Conservation (phyloP, 1,140 invertebrate species). For the Orius laevigatus region DNA sequence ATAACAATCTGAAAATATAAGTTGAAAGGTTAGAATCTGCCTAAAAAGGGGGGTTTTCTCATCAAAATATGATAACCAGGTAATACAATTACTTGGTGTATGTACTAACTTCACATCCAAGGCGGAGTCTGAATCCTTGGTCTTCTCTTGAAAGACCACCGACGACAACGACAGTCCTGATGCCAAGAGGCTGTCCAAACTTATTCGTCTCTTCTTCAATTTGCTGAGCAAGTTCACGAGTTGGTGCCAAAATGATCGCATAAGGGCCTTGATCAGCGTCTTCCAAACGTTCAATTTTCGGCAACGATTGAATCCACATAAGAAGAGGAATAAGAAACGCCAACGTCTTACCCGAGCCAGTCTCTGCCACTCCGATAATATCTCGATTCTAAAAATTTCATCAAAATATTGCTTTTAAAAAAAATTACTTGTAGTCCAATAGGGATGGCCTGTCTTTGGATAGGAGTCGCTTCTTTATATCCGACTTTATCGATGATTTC, state of each 20-base stretch:
- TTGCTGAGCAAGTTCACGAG: conserved; percentile 96
- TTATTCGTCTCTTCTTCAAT: conserved; percentile 99
- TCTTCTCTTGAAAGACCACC: conserved; percentile 96
- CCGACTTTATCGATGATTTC: conserved; percentile 93
- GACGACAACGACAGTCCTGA: conserved; percentile 94
- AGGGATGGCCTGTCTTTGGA: conserved; percentile 97
- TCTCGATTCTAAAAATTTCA: conserved; percentile 67
- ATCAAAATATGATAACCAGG: too few relatives aligned
- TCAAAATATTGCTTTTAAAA: conserved; percentile 8
- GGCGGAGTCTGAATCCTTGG: conserved; percentile 88
- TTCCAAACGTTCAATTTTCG: conserved; percentile 84
- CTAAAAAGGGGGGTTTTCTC: too few relatives aligned
- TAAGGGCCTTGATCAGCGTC: conserved; percentile 94
- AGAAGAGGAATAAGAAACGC: conserved; percentile 96
- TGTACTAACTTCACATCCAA: conserved; percentile 78
- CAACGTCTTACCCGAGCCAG: conserved; percentile 94
- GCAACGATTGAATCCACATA: conserved; percentile 94
- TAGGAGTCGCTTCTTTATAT: conserved; percentile 96
- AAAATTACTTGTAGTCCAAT: conserved; percentile 61
- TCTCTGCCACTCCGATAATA: conserved; percentile 99
- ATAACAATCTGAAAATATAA: conserved; percentile 83
- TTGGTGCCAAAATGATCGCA: conserved; percentile 96
- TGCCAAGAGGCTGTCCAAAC: conserved; percentile 88
- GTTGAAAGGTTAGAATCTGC: too few relatives aligned
- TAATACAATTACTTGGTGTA: too few relatives aligned